A percentile compares a stretch with the other conserved stretches of the same genome.
Conservation (phyloP, 2,113 vertebrate species). For the Apteryx mantelli region DNA sequence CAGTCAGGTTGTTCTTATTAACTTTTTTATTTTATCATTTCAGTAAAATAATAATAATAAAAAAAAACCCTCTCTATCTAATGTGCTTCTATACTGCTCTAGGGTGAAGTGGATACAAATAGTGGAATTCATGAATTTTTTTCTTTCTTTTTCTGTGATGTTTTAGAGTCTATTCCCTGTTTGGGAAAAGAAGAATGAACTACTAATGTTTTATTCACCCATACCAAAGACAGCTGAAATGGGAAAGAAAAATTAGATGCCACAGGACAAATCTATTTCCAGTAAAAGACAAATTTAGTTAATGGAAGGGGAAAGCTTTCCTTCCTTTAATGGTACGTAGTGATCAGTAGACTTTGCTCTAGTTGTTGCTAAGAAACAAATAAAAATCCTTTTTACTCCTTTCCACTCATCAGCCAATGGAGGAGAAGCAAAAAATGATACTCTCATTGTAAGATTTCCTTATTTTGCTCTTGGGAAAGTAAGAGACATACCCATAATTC, state of each 20-base stretch:
- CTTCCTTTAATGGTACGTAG: background rate
- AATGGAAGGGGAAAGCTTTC: accelerated
- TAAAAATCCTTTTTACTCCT: background rate
- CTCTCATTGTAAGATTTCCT: background rate
- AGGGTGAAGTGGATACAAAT: background rate
- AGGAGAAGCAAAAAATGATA: background rate
- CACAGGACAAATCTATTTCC: background rate
- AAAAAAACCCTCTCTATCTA: background rate
- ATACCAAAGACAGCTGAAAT: background rate
- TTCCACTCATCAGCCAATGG: background rate
- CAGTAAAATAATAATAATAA: background rate
- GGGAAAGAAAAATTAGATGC: background rate
- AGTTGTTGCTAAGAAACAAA: background rate
- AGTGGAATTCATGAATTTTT: background rate
- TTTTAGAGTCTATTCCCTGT: background rate
- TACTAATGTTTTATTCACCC: background rate
- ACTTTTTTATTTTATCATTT: background rate
- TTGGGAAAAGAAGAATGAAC: background rate
- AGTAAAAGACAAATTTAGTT: background rate
- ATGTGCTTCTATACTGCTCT: background rate
- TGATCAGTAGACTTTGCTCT: background rate
- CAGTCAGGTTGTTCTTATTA: background rate
- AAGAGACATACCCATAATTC: background rate
- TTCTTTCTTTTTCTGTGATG: background rate
- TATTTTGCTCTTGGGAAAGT: background rate